Evolutionary conservation across 2,797 vertebrate species (phyloP).

Genomic region (Ambastaia sidthimunki): DNA sequence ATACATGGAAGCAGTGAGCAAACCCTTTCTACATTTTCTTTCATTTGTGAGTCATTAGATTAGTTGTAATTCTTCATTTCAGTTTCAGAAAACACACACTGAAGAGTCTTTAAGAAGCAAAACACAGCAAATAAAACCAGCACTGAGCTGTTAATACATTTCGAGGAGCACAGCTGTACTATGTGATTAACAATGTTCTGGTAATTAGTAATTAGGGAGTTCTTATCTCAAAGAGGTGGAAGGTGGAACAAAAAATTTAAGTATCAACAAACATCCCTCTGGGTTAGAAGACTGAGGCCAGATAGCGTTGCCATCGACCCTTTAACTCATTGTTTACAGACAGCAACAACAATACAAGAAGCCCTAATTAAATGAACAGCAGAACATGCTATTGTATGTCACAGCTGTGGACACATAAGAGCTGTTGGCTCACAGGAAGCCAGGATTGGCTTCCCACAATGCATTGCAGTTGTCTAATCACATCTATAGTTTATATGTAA

Average conservation of each 20-base stretch:
- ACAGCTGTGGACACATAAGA: background rate
- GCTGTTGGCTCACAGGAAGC: background rate
- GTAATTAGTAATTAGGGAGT: slow-evolving; percentile 46
- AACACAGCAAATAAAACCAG: slow-evolving; percentile 15
- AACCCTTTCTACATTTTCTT: too few relatives aligned
- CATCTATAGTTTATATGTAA: background rate
- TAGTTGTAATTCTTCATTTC: slow-evolving; percentile 3
- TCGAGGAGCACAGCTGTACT: background rate
- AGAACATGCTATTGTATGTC: background rate
- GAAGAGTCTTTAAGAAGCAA: background rate
- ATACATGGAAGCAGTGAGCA: too few relatives aligned
- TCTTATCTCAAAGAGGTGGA: slow-evolving; percentile 40
- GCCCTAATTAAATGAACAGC: background rate
- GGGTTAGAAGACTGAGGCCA: slow-evolving; percentile 20
- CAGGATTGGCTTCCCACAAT: background rate
- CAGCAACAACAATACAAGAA: background rate
- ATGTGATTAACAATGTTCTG: slow-evolving; percentile 27
- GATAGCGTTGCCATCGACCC: slow-evolving; percentile 11
- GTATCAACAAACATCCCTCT: slow-evolving; percentile 38
- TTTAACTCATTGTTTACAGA: slow-evolving; percentile 6
- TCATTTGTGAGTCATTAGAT: background rate
- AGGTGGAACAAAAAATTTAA: slow-evolving; percentile 42
- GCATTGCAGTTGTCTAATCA: background rate
- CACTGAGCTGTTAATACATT: background rate
- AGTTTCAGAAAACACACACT: background rate